Conservation (phyloP, 2,888 invertebrate species). For the Tetanocera ferruginea region DNA sequence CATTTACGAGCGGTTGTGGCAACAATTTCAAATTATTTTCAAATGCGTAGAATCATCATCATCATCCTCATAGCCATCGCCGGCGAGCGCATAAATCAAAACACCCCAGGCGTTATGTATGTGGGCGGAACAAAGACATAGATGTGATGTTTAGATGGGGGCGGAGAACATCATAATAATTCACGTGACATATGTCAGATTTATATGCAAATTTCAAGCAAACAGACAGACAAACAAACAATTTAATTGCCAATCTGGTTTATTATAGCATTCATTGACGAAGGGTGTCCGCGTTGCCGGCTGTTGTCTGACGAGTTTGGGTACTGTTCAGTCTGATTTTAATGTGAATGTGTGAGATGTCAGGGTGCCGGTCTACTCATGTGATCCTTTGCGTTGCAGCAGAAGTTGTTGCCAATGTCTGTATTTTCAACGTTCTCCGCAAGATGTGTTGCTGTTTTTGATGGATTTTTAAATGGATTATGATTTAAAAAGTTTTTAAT, state of each 20-base stretch:
- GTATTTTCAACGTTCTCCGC: too few species aligned
- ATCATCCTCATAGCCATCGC: neutral
- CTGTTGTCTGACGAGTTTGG: neutral
- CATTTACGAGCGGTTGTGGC: neutral
- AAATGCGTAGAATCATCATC: slow-evolving; percentile 5
- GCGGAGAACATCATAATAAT: slow-evolving; percentile 44
- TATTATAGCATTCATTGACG: slow-evolving; percentile 45
- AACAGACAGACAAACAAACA: slow-evolving; percentile 59
- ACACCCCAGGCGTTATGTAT: neutral
- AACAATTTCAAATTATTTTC: neutral
- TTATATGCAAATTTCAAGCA: slow-evolving; percentile 66
- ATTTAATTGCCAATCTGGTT: slow-evolving; percentile 41
- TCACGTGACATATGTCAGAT: slow-evolving; percentile 63
- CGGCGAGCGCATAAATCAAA: slow-evolving; percentile 23
- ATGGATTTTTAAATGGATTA: too few species aligned
- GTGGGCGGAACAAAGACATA: slow-evolving; percentile 21
- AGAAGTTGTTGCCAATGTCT: neutral
- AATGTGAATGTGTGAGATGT: neutral
- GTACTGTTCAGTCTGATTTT: neutral
- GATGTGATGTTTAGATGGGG: slow-evolving; percentile 11
- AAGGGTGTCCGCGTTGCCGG: neutral
- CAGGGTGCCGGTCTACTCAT: neutral
- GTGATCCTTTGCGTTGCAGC: neutral
- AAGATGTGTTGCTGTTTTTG: too few species aligned
- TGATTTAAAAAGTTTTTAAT: too few species aligned